Conservation (phyloP, 2,797 vertebrate genomes). For the Iguana delicatissima region DNA sequence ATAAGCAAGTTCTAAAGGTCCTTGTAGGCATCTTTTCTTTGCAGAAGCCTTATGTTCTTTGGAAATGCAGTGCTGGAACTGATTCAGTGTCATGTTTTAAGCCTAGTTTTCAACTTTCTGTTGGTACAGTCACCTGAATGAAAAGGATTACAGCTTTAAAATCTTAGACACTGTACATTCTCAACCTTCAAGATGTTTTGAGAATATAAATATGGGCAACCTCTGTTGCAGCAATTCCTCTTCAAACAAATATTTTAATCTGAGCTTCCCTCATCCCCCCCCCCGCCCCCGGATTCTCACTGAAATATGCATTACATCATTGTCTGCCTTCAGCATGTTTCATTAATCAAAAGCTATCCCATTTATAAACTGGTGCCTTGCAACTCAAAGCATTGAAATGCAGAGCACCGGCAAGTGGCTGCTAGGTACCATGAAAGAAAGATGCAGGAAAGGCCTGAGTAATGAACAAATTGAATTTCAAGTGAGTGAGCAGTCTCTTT, state of each 20-base stretch:
- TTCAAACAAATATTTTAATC: slow-evolving; percentile 65
- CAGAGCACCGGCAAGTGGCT: slow-evolving; percentile 76
- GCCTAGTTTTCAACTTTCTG: slow-evolving; percentile 60
- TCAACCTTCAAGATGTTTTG: slow-evolving; percentile 66
- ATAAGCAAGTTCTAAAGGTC: background rate
- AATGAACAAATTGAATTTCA: slow-evolving; percentile 83
- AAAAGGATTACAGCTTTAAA: slow-evolving; percentile 63
- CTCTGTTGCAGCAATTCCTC: slow-evolving; percentile 43
- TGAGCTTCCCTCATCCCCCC: background rate
- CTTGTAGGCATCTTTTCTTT: background rate
- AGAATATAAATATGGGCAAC: slow-evolving; percentile 65
- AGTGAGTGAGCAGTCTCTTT: slow-evolving; percentile 82
- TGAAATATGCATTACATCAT: slow-evolving; percentile 79
- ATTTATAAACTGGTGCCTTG: slow-evolving; percentile 81
- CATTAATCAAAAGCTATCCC: slow-evolving; percentile 82
- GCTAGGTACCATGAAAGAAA: slow-evolving; percentile 74
- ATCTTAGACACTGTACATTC: slow-evolving; percentile 51
- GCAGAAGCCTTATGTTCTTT: slow-evolving; percentile 20
- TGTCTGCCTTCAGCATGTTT: slow-evolving; percentile 80
- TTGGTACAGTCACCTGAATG: slow-evolving; percentile 64
- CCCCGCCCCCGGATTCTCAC: slow-evolving; percentile 56
- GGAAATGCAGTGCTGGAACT: slow-evolving; percentile 21
- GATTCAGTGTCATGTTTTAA: slow-evolving; percentile 58
- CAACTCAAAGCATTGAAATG: slow-evolving; percentile 78
- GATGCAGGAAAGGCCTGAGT: slow-evolving; percentile 73